Percentiles rank a stretch among this genome's conserved stretches.
Conservation (phyloP, 2,113 vertebrate species). For the Corapipo altera region DNA sequence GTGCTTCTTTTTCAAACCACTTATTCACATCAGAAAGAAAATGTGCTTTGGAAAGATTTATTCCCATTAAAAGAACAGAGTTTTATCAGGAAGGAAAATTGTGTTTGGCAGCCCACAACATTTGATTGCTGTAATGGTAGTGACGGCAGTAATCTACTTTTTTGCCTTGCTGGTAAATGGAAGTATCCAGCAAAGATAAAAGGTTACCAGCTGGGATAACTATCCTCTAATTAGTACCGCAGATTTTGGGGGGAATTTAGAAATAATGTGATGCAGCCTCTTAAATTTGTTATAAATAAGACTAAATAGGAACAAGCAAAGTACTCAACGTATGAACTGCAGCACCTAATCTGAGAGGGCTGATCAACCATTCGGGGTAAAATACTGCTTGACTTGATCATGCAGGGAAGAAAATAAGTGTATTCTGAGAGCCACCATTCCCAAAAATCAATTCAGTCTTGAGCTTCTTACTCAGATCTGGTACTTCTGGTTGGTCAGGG, state of each 20-base stretch:
- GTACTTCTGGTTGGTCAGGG: not conserved
- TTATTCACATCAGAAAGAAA: slow-evolving; percentile 59
- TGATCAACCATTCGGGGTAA: not conserved
- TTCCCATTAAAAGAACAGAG: slow-evolving; percentile 47
- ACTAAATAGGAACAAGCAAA: not conserved
- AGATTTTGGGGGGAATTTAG: slow-evolving; percentile 43
- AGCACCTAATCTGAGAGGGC: not conserved
- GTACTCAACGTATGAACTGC: not conserved
- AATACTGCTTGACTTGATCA: not conserved
- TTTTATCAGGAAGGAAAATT: slow-evolving; percentile 42
- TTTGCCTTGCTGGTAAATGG: slow-evolving; percentile 70
- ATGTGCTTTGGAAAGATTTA: slow-evolving; percentile 47
- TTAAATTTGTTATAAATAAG: slow-evolving; percentile 47
- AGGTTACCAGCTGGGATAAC: slow-evolving; percentile 78
- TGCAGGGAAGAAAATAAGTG: not conserved
- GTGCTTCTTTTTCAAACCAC: slow-evolving; percentile 27
- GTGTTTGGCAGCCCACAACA: slow-evolving; percentile 43
- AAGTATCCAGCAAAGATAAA: slow-evolving; percentile 75
- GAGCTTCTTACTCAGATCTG: not conserved
- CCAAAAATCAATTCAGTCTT: not conserved
- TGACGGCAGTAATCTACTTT: slow-evolving; percentile 53
- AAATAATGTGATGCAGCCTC: slow-evolving; percentile 65
- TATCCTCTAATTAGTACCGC: slow-evolving; percentile 73
- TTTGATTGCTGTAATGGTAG: slow-evolving; percentile 66
- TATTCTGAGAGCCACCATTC: not conserved